Percentiles rank a stretch among this genome's conserved stretches.
phyloP scores from a whole-genome alignment of 2,888 invertebrate species.

The Scaptomyza tumidula region DNA sequence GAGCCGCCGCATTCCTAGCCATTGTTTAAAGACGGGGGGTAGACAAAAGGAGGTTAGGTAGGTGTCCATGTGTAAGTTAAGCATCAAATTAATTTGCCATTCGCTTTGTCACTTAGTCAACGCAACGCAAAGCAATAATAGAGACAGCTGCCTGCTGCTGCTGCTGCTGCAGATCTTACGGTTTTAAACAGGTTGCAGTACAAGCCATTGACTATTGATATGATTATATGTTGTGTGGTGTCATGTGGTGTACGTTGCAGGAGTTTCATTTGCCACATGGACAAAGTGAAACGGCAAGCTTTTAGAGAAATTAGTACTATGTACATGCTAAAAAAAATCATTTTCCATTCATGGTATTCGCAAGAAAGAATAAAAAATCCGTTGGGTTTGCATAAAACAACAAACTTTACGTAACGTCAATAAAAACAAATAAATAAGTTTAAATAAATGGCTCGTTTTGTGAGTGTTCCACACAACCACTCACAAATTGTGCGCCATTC shows the following conservation, averaged over 20 bases:
- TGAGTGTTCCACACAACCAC: not conserved
- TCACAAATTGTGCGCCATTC: constrained; percentile 9
- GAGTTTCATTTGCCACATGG: constrained; percentile 53
- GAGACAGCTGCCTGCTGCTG: constrained; percentile 25
- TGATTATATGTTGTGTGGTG: not conserved
- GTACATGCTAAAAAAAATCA: not conserved
- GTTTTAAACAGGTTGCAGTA: constrained; percentile 3
- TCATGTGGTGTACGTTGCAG: not conserved
- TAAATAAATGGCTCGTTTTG: constrained; percentile 7
- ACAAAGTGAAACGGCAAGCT: constrained; percentile 31
- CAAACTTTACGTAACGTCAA: constrained; percentile 12
- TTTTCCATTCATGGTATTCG: not conserved
- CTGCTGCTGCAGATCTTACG: constrained; percentile 21
- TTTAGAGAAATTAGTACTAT: constrained; percentile 61
- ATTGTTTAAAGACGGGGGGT: constrained; percentile 3
- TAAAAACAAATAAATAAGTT: constrained; percentile 26
- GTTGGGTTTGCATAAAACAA: constrained; percentile 22
- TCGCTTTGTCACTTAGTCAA: constrained; percentile 73
- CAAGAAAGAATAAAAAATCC: constrained; percentile 1
- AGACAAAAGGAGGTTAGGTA: constrained; percentile 17
- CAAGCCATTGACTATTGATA: too few species aligned
- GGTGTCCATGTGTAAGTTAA: constrained; percentile 65
- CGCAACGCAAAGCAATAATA: too few species aligned
- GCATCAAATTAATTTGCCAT: constrained; percentile 79
- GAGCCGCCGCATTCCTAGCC: constrained; percentile 16